Base-by-base conservation (phyloP, 1,140 invertebrate species). In the Conopomorpha cramerella region DNA sequence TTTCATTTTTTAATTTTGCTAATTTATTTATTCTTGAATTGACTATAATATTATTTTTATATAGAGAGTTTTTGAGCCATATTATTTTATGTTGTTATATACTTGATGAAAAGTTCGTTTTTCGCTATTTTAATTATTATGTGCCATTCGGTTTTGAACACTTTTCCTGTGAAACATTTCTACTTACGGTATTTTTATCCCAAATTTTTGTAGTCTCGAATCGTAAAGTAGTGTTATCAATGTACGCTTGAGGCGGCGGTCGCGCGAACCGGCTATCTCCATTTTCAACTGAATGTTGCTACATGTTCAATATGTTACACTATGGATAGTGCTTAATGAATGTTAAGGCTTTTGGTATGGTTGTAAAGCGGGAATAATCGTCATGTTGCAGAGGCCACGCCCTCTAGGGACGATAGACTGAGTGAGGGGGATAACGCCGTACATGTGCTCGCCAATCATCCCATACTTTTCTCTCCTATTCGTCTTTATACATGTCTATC, bases 11-110 rank as follows among this genome's bases (percentile, higher is more conserved):
- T 47, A 52, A 55, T 56, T 62, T 52, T 43, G 53, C 49, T 70
- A 65, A 67, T 64, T 72, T 68, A 74, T 74, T 74, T 74, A 70
- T 73, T 64, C n/a, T n/a, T n/a, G n/a, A n/a, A n/a, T n/a, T n/a
- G n/a, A n/a, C n/a, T n/a, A 51, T 56, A 36, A 60, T 62, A 52
- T 58, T 57, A 64, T 64, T 63, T 49, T 56, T 65, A 58, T 60
- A 55, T 34, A 57, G 49, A 60, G 52, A 52, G 49, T 60, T 66
- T 59, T 56, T 58, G 56, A 61, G 57, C 60, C 55, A 68, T 73
- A 64, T 64, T 55, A 15, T 63, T 71, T 71, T 66, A 70, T 74
- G 59, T 41, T 55, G 47, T 44, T 51, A 52, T 57, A 49, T 51
- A 31, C 41, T 49, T 51, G 47, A 44, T 44, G 29, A 36, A 39